A percentile compares a stretch with the other conserved stretches of the same genome.
phyloP scores from a whole-genome alignment of 2,888 invertebrate species.

The Perizoma flavofasciatum region DNA sequence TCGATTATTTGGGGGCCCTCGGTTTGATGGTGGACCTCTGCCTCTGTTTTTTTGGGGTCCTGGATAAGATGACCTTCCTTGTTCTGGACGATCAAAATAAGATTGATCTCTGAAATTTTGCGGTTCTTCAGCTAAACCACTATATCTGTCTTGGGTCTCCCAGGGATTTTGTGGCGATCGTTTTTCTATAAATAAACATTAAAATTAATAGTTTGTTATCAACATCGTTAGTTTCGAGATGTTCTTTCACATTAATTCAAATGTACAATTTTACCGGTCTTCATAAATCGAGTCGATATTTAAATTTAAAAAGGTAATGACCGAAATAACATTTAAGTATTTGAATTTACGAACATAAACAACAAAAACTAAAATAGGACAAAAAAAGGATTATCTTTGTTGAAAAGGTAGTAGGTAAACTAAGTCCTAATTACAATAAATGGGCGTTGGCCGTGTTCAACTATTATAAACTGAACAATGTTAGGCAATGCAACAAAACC shows the following conservation, averaged over 20 bases:
- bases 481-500: no score
- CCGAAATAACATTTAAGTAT: not conserved
- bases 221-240: not conserved
- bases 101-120: conserved; percentile 18
- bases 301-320: conserved; percentile 1
- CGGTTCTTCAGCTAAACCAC: conserved; percentile 10
- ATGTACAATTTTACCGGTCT: no score
- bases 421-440: no score
- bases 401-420: conserved; percentile 20
- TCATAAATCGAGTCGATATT: no score
- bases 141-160: conserved; percentile 23
- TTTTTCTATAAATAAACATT: conserved; percentile 30
- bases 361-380: not conserved
- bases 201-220: conserved; percentile 1
- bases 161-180: conserved; percentile 24
- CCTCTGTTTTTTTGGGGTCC: conserved; percentile 16
- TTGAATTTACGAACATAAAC: no score
- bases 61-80: conserved; percentile 3
- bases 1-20: conserved; percentile 28
- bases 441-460: no score
- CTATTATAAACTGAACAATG: no score
- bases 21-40: conserved; percentile 27
- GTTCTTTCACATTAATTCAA: not conserved
- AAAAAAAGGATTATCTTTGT: not conserved
- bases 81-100: conserved; percentile 2